These are phyloP conservation scores for Clistopyga incitator DNA, from an alignment of 2,888 invertebrate genomes.

Conservation along the genomic window DNA sequence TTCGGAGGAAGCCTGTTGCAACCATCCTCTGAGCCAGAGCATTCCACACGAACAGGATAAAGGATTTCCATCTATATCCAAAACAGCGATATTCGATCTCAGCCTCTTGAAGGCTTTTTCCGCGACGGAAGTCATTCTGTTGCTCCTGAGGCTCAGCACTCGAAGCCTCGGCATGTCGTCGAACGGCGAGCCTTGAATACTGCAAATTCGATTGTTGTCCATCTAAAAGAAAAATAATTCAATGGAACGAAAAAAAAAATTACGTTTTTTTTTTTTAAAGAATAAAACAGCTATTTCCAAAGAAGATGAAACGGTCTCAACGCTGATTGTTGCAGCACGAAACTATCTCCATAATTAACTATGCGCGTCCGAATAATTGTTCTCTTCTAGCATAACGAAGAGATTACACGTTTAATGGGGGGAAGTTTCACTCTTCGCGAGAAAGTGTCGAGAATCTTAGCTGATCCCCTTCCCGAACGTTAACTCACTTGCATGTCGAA, in stretches of 20 bases:
- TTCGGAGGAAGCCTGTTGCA: slow-evolving; percentile 90
- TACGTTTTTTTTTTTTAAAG: too few species aligned
- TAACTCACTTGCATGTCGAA: background rate
- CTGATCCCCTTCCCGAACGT: background rate
- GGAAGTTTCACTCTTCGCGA: slow-evolving; percentile 79
- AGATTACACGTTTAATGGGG: slow-evolving; percentile 65
- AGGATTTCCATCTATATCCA: slow-evolving; percentile 95
- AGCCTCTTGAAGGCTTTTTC: slow-evolving; percentile 91
- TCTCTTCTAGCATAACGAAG: slow-evolving; percentile 72
- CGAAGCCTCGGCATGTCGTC: slow-evolving; percentile 94
- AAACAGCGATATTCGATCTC: slow-evolving; percentile 91
- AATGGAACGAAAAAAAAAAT: background rate
- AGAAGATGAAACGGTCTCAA: background rate
- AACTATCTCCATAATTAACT: slow-evolving; percentile 75
- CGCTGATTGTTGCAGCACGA: background rate
- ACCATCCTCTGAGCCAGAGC: slow-evolving; percentile 93
- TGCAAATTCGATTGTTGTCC: slow-evolving; percentile 93
- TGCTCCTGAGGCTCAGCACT: slow-evolving; percentile 91
- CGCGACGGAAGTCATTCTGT: slow-evolving; percentile 90
- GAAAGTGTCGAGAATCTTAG: slow-evolving; percentile 73
- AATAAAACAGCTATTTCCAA: background rate
- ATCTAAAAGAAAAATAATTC: slow-evolving; percentile 83
- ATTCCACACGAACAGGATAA: slow-evolving; percentile 92
- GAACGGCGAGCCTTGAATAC: slow-evolving; percentile 92
- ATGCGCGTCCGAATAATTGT: slow-evolving; percentile 76